Percentiles rank a stretch among this genome's conserved stretches.
phyloP scores from a whole-genome alignment of 2,113 vertebrate species.

The Chlorocebus sabaeus region DNA sequence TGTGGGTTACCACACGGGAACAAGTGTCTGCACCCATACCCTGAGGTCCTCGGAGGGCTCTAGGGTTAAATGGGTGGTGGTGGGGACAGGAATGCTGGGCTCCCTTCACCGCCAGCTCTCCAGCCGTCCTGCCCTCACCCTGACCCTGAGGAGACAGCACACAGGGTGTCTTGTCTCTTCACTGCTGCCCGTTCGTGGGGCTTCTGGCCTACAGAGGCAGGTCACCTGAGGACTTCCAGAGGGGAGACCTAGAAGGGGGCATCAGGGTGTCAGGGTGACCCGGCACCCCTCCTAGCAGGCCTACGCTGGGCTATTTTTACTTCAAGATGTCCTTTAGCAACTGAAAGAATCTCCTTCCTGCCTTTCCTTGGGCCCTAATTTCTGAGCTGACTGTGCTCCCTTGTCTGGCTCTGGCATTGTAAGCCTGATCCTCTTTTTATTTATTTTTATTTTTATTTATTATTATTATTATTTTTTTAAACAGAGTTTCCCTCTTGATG shows the following conservation, averaged over 20 bases:
- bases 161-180: neutral
- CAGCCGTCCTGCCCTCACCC: neutral
- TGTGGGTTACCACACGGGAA: neutral
- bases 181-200: neutral
- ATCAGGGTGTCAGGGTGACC: neutral
- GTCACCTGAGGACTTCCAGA: neutral
- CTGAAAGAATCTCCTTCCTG: neutral
- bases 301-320: neutral
- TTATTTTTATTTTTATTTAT: too few species aligned
- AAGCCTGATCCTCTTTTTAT: neutral
- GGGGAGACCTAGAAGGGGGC: neutral
- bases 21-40: neutral
- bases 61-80: too few species aligned
- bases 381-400: neutral
- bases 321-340: conserved; percentile 32
- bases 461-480: too few species aligned
- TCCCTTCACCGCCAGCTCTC: neutral
- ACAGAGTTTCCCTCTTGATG: too few species aligned
- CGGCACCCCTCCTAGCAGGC: neutral
- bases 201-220: neutral
- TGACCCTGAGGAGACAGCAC: neutral
- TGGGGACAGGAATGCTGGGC: neutral
- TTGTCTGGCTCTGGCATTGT: neutral
- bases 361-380: neutral
- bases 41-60: neutral